Evolutionary conservation across 1,140 invertebrate genomes (phyloP).

Genomic region (Hyles euphorbiae): DNA sequence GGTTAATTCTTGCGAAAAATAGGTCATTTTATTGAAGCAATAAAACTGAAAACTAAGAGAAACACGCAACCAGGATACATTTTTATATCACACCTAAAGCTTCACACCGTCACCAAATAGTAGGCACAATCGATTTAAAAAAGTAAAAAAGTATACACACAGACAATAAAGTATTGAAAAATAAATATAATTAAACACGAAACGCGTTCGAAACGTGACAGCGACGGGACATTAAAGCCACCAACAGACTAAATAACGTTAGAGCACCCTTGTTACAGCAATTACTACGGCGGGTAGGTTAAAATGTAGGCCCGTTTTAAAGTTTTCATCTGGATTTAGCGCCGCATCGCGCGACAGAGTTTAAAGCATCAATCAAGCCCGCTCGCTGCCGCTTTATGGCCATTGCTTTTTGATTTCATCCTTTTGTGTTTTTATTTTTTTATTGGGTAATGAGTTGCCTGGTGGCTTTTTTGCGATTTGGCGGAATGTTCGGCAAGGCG

Average conservation of each 20-base stretch:
- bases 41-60: no score
- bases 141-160: no score
- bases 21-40: no score
- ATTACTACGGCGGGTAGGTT: constrained; percentile 37
- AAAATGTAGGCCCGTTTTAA: constrained; percentile 31
- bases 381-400: constrained; percentile 7
- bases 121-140: no score
- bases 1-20: no score
- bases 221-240: constrained; percentile 47
- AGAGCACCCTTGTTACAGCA: constrained; percentile 64
- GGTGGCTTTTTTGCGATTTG: no score
- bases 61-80: no score
- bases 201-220: constrained; percentile 38
- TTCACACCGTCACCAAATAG: no score
- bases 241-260: constrained; percentile 53
- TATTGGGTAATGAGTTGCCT: background rate
- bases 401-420: constrained; percentile 12
- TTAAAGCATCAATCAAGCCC: constrained; percentile 42
- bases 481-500: no score
- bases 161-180: constrained; percentile 28
- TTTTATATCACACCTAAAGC: no score
- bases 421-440: constrained; percentile 3
- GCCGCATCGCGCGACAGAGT: constrained; percentile 34
- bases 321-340: constrained; percentile 50
- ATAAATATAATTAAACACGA: constrained; percentile 54